phyloP scores from a whole-genome alignment of 1,140 invertebrate species.

The Periplaneta americana region DNA sequence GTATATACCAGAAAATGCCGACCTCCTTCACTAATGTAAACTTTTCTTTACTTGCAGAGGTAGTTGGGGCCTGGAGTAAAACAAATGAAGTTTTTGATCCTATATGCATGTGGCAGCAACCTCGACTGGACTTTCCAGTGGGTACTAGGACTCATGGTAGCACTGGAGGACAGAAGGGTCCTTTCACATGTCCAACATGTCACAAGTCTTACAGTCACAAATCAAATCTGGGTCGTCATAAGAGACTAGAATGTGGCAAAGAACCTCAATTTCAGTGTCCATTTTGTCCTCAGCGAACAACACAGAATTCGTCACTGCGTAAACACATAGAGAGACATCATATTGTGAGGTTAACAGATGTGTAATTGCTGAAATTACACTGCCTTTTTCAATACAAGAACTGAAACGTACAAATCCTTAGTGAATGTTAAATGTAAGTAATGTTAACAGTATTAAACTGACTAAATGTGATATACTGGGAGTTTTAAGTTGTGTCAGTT shows the following conservation, averaged over 20 bases:
- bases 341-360: not conserved
- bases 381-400: not conserved
- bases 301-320: not conserved
- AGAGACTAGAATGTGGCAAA: slow-evolving; percentile 31
- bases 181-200: slow-evolving; percentile 6
- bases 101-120: not conserved
- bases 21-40: not conserved
- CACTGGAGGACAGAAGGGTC: not conserved
- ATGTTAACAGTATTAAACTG: too few species aligned
- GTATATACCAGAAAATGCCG: too few species aligned
- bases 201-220: slow-evolving; percentile 5
- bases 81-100: not conserved
- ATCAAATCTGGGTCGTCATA: slow-evolving; percentile 14
- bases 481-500: too few species aligned
- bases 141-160: not conserved
- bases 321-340: not conserved
- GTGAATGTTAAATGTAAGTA: too few species aligned
- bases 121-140: not conserved
- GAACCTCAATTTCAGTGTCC: slow-evolving; percentile 21
- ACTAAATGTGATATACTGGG: too few species aligned
- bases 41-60: not conserved
- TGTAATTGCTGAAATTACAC: not conserved
- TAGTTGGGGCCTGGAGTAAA: not conserved
- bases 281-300: slow-evolving; percentile 17
- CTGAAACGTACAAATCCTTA: too few species aligned